Percentiles rank a stretch among this genome's conserved stretches.
Evolutionary conservation across 2,797 vertebrate species (phyloP).

Genomic region (Brachymystax lenok): DNA sequence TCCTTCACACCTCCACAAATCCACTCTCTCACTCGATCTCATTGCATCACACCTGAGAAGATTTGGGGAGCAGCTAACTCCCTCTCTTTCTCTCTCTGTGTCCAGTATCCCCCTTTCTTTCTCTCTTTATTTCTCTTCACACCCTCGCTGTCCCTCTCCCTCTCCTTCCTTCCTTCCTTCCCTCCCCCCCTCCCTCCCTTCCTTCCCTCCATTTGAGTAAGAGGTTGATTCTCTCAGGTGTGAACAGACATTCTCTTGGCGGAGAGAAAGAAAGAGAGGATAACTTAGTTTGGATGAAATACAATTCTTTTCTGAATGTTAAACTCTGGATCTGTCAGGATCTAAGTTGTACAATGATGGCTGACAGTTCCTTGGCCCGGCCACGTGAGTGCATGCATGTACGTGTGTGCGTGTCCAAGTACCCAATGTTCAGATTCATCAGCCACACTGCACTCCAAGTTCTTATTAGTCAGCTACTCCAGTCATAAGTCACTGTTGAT

Average conservation of each 20-base stretch:
- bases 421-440: conserved; percentile 34
- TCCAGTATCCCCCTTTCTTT: background rate
- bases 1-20: conserved; percentile 35
- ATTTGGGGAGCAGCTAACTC: conserved; percentile 16
- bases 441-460: conserved; percentile 33
- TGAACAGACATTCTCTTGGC: conserved; percentile 61
- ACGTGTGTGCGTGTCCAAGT: conserved; percentile 8
- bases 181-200: conserved; percentile 14
- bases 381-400: conserved; percentile 27
- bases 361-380: conserved; percentile 60
- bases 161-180: too few relatives aligned
- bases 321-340: conserved; percentile 50
- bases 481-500: conserved; percentile 43
- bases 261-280: conserved; percentile 31
- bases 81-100: background rate
- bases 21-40: conserved; percentile 16
- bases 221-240: conserved; percentile 57
- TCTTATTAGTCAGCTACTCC: conserved; percentile 41
- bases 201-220: conserved; percentile 19
- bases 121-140: background rate
- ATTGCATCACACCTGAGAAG: conserved; percentile 40
- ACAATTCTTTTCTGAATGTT: conserved; percentile 51
- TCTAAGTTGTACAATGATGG: conserved; percentile 57
- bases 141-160: too few relatives aligned
- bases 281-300: conserved; percentile 58